phyloP scores from a whole-genome alignment of 2,113 vertebrate species.

The Colaptes auratus region DNA sequence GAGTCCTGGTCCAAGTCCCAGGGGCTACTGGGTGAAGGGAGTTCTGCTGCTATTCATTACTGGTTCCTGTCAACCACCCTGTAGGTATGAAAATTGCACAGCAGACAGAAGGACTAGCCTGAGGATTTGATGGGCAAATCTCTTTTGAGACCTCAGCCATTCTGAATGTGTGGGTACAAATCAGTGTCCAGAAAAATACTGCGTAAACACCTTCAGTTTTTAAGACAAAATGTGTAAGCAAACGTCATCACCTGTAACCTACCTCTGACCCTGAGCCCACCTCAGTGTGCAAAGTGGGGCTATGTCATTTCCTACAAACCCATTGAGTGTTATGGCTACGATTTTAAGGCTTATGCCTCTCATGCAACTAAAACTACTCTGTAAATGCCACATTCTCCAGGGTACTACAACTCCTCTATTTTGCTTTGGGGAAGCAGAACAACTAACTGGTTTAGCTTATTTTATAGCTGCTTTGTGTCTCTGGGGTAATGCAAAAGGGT shows the following conservation, averaged over 20 bases:
- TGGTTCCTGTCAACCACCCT: neutral
- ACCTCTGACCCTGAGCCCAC: neutral
- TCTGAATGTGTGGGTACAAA: neutral
- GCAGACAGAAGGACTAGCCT: neutral
- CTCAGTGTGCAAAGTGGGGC: neutral
- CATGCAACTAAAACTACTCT: neutral
- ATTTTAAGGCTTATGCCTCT: neutral
- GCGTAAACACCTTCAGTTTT: neutral
- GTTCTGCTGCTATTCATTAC: neutral
- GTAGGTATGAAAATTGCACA: neutral
- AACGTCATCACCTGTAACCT: neutral
- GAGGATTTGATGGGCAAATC: neutral
- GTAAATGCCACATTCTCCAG: neutral
- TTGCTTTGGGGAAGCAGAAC: neutral
- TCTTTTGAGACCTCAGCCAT: neutral
- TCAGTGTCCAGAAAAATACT: neutral
- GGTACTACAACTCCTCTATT: neutral
- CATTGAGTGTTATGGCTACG: neutral
- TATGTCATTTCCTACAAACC: neutral
- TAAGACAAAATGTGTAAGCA: neutral
- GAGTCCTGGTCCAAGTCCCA: neutral
- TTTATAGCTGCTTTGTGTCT: slow-evolving; percentile 1
- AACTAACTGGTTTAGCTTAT: slow-evolving; percentile 12
- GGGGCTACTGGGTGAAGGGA: neutral
- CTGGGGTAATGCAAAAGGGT: neutral